Conservation (phyloP, 2,797 vertebrate genomes). For the Clarias fuscus region DNA sequence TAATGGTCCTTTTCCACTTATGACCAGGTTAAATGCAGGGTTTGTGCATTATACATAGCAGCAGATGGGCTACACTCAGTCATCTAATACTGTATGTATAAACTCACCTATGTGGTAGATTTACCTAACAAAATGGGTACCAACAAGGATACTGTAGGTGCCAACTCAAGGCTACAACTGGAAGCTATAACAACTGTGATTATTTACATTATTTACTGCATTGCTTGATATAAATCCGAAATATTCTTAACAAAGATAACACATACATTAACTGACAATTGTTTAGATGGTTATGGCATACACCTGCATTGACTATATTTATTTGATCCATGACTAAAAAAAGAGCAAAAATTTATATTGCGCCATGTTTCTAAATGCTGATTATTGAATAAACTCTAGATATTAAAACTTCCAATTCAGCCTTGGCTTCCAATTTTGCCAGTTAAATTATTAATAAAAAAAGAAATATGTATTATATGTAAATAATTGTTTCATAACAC, state of each 20-base stretch:
- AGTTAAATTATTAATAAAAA: background rate
- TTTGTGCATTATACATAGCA: background rate
- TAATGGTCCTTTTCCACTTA: background rate
- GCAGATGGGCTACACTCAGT: background rate
- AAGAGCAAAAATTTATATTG: background rate
- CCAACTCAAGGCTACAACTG: background rate
- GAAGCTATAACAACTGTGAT: background rate
- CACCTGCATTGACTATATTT: background rate
- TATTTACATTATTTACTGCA: background rate
- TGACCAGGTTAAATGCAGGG: background rate
- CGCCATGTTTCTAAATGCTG: background rate
- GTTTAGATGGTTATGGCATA: background rate
- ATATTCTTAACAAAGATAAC: background rate
- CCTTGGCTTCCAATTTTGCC: background rate
- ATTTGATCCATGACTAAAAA: background rate
- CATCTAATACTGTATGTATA: background rate
- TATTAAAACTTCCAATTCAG: background rate
- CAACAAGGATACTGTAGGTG: background rate
- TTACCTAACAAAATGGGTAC: background rate
- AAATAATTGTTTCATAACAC: background rate
- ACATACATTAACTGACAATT: background rate
- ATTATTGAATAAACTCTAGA: background rate
- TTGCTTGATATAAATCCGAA: background rate
- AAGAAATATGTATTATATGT: background rate
- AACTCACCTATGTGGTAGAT: background rate